Base-by-base conservation (phyloP, 2,113 vertebrate genomes). In the Henicopernis longicauda region DNA sequence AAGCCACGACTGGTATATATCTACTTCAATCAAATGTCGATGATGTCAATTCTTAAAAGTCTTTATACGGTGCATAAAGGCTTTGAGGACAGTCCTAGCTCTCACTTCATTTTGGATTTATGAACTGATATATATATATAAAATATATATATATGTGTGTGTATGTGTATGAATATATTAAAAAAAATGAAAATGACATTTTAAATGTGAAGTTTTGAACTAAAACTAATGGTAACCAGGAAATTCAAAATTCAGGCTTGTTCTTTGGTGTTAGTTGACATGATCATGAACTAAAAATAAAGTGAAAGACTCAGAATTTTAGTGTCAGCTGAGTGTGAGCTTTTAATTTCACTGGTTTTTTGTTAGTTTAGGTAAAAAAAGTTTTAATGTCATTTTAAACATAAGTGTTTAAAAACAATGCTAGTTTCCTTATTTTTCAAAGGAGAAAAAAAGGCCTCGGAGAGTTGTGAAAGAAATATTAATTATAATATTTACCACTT, bases 11-110 rank as follows among this genome's bases (percentile, higher is more conserved):
- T 83, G 88, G 72, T 86, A 83, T 74, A 21, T 82, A 93, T 65
- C 92, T 98, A 93, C 94, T 97, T 97, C 95, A 94, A 29, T 90
- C 70, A 66, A 84, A 47, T 49, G 69, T 69, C 14, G 1, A 93
- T 76, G 95, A 97, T 97, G 98, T 97, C 96, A 97, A 80, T 91
- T 83, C 74, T 89, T 9, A 59, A 21, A 81, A 94, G 81, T 76
- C 94, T 97, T 97, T 92, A 82, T 70, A 49, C n/a, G 38, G 59
- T 25, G 49, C 62, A 52, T 70, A 71, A 94, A 90, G 67, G 52
- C 86, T 87, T 66, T 14, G 18, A 95, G 87, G 65, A 81, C 61
- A 0, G 0, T 84, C 66, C 62, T 31, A 80, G 65, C 1, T 2
- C 70, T 94, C 73, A 45, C 81, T 90, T 90, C 18, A 74, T 45